These are phyloP conservation scores for Helicolenus hilgendorfi DNA, from an alignment of 2,797 vertebrate species.

Conservation along the genomic window DNA sequence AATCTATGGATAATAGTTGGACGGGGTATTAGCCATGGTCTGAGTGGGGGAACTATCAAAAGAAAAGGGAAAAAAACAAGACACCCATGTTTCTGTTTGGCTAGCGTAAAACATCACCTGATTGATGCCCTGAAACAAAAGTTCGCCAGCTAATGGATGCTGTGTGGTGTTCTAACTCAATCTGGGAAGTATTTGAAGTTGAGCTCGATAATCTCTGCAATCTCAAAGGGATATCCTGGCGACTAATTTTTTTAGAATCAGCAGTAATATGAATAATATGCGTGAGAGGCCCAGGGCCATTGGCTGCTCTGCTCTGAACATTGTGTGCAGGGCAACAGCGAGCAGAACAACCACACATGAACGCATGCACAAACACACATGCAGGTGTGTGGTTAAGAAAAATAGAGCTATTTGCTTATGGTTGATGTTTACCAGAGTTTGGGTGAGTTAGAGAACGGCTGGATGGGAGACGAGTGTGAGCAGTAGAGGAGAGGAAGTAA, in stretches of 20 bases:
- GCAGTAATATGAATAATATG: constrained; percentile 90
- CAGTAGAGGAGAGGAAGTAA: neutral
- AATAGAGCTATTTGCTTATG: constrained; percentile 20
- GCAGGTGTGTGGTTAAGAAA: constrained; percentile 55
- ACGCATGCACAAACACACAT: constrained; percentile 47
- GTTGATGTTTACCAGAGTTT: constrained; percentile 46
- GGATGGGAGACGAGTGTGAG: neutral
- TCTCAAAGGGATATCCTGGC: constrained; percentile 90
- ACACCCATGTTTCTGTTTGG: constrained; percentile 54
- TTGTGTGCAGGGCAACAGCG: constrained; percentile 59
- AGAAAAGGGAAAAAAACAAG: constrained; percentile 52
- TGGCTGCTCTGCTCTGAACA: constrained; percentile 68
- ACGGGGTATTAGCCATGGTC: constrained; percentile 27
- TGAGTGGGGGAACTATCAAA: constrained; percentile 29
- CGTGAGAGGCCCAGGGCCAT: constrained; percentile 65
- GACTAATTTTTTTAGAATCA: constrained; percentile 89
- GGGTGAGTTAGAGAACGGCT: neutral
- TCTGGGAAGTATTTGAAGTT: constrained; percentile 88
- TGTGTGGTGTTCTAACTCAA: constrained; percentile 73
- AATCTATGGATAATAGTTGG: constrained; percentile 64
- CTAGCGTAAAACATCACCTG: constrained; percentile 62
- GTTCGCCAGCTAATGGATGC: constrained; percentile 70
- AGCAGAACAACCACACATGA: constrained; percentile 29
- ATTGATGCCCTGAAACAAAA: constrained; percentile 75
- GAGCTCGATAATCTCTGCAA: constrained; percentile 86